Evolutionary conservation across 1,140 invertebrate species (phyloP), one percentile per base, ranked within the genome.

Genomic region (Linepithema humile): DNA sequence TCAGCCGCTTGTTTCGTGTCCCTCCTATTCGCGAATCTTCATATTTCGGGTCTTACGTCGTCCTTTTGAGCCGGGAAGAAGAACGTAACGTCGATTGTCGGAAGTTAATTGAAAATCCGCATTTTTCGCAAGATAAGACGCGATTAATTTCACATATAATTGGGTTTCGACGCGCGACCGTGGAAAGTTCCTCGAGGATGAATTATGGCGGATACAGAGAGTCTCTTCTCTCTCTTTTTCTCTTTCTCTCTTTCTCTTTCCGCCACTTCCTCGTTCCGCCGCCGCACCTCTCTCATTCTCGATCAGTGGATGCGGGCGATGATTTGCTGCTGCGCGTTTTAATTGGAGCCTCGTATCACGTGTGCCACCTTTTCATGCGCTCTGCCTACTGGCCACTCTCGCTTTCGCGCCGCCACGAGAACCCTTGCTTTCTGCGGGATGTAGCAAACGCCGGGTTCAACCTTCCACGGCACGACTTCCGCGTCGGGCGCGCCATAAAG

Each of bases 241-340:
- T n/a, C 35, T 40, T 38, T 26, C 12, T n/a, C 48, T 69, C 48
- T 40, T 55, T 40, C 20, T 72, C 35, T 29, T 26, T 29, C 12
- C 32, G 35, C 57, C 55, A n/a, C 29, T 35, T 53, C 32, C 23
- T 73, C 40, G n/a, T 38, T n/a, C 12, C 40, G 35, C 53, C 45
- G 38, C 38, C 45, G 35, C 64, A 15, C 10, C 29, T 67, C 45
- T 40, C 65, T 48, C 48, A 20, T 40, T 78, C 69, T 38, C 48
- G 72, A 69, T 80, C 74, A 9, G 72, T 73, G 72, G 32, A 83
- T 59, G 80, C 40, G 57, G 38, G n/a, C 45, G 85, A 88, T 88
- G 85, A 88, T 88, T 86, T 84, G 85, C 82, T n/a, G 85, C 65
- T 35, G 72, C 10, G 40, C 20, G 45, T 67, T 88, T 88, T 87